Evolutionary conservation across 2,888 invertebrate species (phyloP), one percentile per base, ranked within the genome.

Genomic region (Ennomos fuscantarius): DNA sequence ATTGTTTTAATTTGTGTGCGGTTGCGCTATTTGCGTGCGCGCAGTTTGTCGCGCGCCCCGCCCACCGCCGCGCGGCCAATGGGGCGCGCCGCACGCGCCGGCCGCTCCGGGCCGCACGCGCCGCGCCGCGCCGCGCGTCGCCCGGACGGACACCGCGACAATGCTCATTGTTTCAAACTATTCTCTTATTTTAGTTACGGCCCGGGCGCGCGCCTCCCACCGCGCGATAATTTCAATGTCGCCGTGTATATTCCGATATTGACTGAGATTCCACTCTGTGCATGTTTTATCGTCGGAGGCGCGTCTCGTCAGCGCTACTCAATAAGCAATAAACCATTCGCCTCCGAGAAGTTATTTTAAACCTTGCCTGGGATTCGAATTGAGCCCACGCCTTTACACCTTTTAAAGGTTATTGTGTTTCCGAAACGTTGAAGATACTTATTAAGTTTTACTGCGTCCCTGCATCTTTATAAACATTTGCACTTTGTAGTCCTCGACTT

Each of bases 1-100:
- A 91, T 91, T 91, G 91, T 91, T 92, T 92, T 92, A 91, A 91
- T 92, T 91, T 87, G 89, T 88, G 90, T 86, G 85, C 86, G 87
- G 87, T 86, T 87, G 89, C 87, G 90, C 88, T 89, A 90, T 89
- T 90, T 91, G 91, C 91, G 91, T 91, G 89, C 82, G 90, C 91
- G 91, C 91, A 87, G 87, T 86, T 86, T 85, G 88, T 85, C 85
- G 86, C 81, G 70, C 66, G 86, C 85, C 85, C 81, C 86, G 87
- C 87, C 87, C 84, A 77, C 81, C 79, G 73, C 71, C 74, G 77
- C 76, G 73, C 79, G 82, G 71, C 91, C 91, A 91, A 91, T 91
- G 69, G 78, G 80, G 65, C 78, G 75, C 81, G 76, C 78, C 75
- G 76, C 75, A 68, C 68, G 73, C 76, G 24, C 24, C 6, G 68